These are phyloP conservation scores for Balanococcus diminutus DNA, from an alignment of 2,888 invertebrate genomes.

Conservation along the genomic window DNA sequence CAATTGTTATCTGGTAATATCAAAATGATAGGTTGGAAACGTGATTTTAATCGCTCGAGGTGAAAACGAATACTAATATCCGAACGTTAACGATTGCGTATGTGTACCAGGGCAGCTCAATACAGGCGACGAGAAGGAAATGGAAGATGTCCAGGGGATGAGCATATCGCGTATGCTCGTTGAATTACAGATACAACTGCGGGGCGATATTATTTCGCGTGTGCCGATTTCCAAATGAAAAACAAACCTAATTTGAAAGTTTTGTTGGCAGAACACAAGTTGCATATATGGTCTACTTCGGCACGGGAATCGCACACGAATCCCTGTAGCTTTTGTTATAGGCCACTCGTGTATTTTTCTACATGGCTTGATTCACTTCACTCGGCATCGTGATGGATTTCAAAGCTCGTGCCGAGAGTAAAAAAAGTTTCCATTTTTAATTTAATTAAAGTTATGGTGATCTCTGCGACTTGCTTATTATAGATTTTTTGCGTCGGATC, in stretches of 20 bases:
- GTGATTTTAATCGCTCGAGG: conserved; percentile 23
- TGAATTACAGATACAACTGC: conserved; percentile 19
- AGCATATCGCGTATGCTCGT: conserved; percentile 19
- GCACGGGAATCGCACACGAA: not conserved
- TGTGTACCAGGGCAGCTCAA: not conserved
- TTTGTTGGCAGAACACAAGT: not conserved
- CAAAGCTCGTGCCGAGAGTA: not conserved
- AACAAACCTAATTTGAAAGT: conserved; percentile 23
- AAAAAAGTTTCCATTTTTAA: not conserved
- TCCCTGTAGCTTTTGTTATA: not conserved
- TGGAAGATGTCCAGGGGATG: not conserved
- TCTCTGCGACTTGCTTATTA: not conserved
- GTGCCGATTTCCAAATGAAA: conserved; percentile 10
- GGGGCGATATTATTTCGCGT: conserved; percentile 19
- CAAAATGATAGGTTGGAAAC: conserved; percentile 26
- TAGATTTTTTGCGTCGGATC: not conserved
- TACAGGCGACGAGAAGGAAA: not conserved
- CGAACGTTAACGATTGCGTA: conserved; percentile 1
- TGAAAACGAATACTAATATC: conserved; percentile 17
- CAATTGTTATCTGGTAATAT: conserved; percentile 31
- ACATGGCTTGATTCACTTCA: not conserved
- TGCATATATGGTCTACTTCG: not conserved
- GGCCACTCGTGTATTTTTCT: not conserved
- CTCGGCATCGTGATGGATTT: not conserved
- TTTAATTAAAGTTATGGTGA: conserved; percentile 1